phyloP scores from a whole-genome alignment of 2,888 invertebrate genomes.

The Xylocampa areola region DNA sequence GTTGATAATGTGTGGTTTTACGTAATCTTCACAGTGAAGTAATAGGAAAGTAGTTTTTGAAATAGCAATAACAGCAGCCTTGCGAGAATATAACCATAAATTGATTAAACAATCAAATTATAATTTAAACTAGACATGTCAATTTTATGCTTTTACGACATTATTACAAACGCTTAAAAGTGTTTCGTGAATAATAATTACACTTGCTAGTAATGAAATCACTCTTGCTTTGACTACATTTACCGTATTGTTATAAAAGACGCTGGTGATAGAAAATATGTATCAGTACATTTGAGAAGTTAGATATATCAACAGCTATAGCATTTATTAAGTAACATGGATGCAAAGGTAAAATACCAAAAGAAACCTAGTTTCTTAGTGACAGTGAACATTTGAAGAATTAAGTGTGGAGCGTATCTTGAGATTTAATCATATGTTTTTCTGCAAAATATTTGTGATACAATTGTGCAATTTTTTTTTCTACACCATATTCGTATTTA shows the following conservation, averaged over 20 bases:
- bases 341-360: conserved; percentile 37
- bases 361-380: not conserved
- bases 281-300: conserved; percentile 33
- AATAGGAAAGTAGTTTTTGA: no score
- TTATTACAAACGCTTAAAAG: conserved; percentile 10
- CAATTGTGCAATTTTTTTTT: not conserved
- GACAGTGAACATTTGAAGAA: not conserved
- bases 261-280: conserved; percentile 12
- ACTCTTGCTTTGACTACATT: conserved; percentile 43
- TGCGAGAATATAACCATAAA: no score
- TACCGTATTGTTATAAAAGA: conserved; percentile 44
- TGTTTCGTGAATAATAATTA: conserved; percentile 38
- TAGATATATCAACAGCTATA: conserved; percentile 13
- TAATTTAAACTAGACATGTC: conserved; percentile 13
- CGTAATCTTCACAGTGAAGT: no score
- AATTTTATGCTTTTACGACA: conserved; percentile 27
- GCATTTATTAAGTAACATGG: conserved; percentile 13
- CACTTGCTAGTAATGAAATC: conserved; percentile 31
- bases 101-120: not conserved
- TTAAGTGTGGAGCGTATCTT: not conserved
- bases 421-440: not conserved
- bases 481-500: not conserved
- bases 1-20: no score
- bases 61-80: no score
- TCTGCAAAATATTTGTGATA: not conserved